Evolutionary conservation across 2,888 invertebrate genomes (phyloP).

Genomic region (Nephrocerus scutellatus): DNA sequence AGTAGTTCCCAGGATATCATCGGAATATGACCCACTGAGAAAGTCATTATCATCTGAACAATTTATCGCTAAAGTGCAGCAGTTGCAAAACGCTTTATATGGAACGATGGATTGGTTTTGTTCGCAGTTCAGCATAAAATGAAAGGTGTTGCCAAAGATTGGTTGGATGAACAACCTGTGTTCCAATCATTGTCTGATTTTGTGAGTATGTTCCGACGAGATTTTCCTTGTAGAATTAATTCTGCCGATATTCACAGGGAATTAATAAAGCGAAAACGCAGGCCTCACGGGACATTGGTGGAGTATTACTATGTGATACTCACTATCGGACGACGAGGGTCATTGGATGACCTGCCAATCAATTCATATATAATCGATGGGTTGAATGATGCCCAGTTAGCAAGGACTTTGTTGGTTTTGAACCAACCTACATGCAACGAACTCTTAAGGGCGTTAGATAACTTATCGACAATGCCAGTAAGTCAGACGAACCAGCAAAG

Average conservation of each 20-base stretch:
- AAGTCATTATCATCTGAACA: constrained; percentile 5
- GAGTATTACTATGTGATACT: constrained; percentile 22
- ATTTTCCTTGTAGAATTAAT: constrained; percentile 13
- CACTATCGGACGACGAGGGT: constrained; percentile 15
- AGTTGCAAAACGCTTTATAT: constrained; percentile 1
- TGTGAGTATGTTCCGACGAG: not conserved
- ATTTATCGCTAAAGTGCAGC: constrained; percentile 5
- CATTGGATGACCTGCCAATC: constrained; percentile 18
- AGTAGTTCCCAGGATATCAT: constrained; percentile 5
- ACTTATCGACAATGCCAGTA: constrained; percentile 5
- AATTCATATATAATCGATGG: constrained; percentile 20
- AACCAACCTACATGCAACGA: constrained; percentile 15
- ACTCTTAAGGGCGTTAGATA: constrained; percentile 17
- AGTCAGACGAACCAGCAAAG: too few species aligned
- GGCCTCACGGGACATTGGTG: constrained; percentile 8
- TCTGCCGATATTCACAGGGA: constrained; percentile 15
- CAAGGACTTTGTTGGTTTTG: constrained; percentile 16
- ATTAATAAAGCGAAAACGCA: constrained; percentile 10
- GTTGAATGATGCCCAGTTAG: constrained; percentile 16
- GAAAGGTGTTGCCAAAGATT: constrained; percentile 8
- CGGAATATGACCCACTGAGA: constrained; percentile 11
- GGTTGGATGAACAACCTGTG: constrained; percentile 10
- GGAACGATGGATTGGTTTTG: constrained; percentile 8
- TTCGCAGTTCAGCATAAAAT: constrained; percentile 9
- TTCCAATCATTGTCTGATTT: constrained; percentile 8